A percentile compares a stretch with the other conserved stretches of the same genome.
Conservation (phyloP, 2,113 vertebrate genomes). For the Polypterus bichir region DNA sequence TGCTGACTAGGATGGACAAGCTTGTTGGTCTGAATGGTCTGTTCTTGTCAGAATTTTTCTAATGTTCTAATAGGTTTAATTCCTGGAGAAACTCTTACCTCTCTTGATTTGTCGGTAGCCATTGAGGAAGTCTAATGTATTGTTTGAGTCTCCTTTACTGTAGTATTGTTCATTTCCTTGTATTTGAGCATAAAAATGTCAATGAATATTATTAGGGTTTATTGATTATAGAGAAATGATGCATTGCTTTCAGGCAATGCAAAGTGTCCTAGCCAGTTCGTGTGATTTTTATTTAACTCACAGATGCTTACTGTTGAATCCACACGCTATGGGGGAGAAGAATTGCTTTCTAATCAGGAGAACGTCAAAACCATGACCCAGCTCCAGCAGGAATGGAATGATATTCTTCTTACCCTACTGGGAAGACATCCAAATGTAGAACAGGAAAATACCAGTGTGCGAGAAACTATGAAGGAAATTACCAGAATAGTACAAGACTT, state of each 20-base stretch:
- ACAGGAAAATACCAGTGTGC: conserved; percentile 25
- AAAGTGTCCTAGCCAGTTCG: too few relatives aligned
- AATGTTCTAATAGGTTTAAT: too few relatives aligned
- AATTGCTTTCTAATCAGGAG: conserved; percentile 41
- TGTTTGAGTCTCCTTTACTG: too few relatives aligned
- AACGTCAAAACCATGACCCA: conserved; percentile 33
- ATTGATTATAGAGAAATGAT: not conserved
- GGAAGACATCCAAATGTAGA: conserved; percentile 44
- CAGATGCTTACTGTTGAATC: conserved; percentile 45
- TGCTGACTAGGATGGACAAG: too few relatives aligned
- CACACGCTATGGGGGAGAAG: conserved; percentile 44
- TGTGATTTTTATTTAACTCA: not conserved
- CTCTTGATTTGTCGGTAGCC: too few relatives aligned
- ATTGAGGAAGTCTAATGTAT: too few relatives aligned
- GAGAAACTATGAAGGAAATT: conserved; percentile 38
- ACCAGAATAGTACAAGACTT: conserved; percentile 26
- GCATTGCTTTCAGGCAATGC: not conserved
- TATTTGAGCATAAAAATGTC: too few relatives aligned
- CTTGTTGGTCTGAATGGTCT: too few relatives aligned
- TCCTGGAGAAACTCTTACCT: too few relatives aligned
- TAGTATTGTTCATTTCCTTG: too few relatives aligned
- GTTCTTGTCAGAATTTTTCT: too few relatives aligned
- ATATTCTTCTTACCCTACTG: conserved; percentile 43
- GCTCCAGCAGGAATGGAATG: conserved; percentile 51
- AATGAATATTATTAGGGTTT: too few relatives aligned